Conservation (phyloP, 2,888 invertebrate species). For the Leptopilina syphax region DNA sequence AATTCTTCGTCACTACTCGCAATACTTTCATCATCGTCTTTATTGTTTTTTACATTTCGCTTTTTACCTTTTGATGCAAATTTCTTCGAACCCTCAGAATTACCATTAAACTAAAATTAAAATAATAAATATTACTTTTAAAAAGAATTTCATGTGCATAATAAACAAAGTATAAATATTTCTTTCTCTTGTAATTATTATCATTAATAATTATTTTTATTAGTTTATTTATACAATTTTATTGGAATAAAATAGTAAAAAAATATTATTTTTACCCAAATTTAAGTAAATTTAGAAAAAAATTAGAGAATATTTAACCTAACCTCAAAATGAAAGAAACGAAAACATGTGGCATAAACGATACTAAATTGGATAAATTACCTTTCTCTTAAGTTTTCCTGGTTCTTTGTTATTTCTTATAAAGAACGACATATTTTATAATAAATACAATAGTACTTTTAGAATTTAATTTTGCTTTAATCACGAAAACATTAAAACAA, state of each 20-base stretch:
- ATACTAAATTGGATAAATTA: conserved; percentile 3
- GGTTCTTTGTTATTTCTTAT: conserved; percentile 65
- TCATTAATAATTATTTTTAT: not conserved
- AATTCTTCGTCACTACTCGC: conserved; percentile 73
- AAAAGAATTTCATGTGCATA: not conserved
- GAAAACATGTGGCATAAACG: not conserved
- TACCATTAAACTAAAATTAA: conserved; percentile 10
- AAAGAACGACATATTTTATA: conserved; percentile 69
- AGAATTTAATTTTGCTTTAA: not conserved
- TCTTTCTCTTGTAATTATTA: not conserved
- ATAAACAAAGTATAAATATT: not conserved
- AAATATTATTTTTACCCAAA: not conserved
- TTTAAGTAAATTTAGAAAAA: not conserved
- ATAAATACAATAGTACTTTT: not conserved
- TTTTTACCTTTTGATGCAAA: conserved; percentile 58
- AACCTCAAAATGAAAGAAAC: conserved; percentile 34
- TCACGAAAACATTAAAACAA: not conserved
- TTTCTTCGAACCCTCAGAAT: conserved; percentile 47
- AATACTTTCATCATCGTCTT: conserved; percentile 68
- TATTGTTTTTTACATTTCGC: conserved; percentile 56
- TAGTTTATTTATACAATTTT: not conserved
- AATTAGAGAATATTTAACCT: not conserved
- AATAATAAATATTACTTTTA: not conserved
- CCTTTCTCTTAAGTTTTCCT: conserved; percentile 62
- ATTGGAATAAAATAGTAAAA: too few relatives aligned